These are phyloP conservation scores for Anoplius nigerrimus DNA, from an alignment of 2,888 invertebrate genomes.

Conservation along the genomic window DNA sequence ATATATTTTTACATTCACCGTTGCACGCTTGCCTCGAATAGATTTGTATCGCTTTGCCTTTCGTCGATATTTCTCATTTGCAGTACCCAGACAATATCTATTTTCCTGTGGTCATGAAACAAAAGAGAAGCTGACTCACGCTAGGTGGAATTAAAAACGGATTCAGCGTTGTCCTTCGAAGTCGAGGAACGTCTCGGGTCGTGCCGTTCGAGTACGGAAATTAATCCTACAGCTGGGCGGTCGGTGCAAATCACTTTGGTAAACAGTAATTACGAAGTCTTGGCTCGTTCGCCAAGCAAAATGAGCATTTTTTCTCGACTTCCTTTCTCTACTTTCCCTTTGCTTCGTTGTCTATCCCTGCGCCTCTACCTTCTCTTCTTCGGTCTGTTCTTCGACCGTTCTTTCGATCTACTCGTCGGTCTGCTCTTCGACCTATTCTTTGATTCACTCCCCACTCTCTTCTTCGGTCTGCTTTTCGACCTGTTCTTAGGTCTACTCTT, in stretches of 20 bases:
- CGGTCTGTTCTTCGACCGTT: neutral
- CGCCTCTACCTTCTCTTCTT: slow-evolving; percentile 16
- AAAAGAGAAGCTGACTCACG: no score
- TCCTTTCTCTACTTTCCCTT: neutral
- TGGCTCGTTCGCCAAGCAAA: neutral
- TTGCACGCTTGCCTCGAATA: no score
- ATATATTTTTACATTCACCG: no score
- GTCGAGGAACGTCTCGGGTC: neutral
- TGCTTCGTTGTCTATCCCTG: neutral
- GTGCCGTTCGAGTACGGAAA: neutral
- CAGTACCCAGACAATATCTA: no score
- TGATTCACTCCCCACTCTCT: no score
- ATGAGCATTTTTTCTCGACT: neutral
- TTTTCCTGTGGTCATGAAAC: no score
- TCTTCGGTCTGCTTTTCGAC: no score
- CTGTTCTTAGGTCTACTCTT: no score
- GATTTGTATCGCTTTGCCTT: no score
- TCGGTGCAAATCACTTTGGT: slow-evolving; percentile 15
- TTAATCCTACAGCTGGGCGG: slow-evolving; percentile 3
- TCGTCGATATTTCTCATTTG: no score
- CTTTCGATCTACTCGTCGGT: neutral
- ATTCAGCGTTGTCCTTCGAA: neutral
- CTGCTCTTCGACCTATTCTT: no score
- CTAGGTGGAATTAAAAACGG: no score
- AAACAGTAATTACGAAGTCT: neutral